A percentile compares a stretch with the other conserved stretches of the same genome.
phyloP scores from a whole-genome alignment of 1,140 invertebrate species.

The Anadara kagoshimensis region DNA sequence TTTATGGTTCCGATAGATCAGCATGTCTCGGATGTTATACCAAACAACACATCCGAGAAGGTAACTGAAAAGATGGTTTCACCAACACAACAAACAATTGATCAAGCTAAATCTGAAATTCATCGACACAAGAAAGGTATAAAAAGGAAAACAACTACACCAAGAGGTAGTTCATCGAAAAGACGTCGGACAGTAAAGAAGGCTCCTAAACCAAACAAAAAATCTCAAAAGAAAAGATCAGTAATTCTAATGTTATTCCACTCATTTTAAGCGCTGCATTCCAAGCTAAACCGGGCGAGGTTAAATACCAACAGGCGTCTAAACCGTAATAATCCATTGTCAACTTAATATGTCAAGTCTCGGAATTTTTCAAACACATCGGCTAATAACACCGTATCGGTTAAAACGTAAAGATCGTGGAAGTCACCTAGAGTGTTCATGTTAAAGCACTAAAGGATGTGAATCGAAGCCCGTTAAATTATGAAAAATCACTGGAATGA shows the following conservation, averaged over 20 bases:
- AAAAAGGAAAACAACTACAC: too few relatives aligned
- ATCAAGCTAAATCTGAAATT: too few relatives aligned
- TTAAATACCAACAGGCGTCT: slow-evolving; percentile 28
- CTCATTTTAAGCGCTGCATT: slow-evolving; percentile 12
- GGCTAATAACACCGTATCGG: slow-evolving; percentile 42
- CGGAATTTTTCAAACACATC: slow-evolving; percentile 40
- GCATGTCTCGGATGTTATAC: too few relatives aligned
- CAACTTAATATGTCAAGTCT: slow-evolving; percentile 27
- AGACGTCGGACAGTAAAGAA: too few relatives aligned
- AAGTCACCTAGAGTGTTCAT: slow-evolving; percentile 31
- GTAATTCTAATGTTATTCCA: slow-evolving; percentile 1
- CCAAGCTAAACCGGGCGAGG: slow-evolving; percentile 53
- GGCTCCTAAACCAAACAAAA: too few relatives aligned
- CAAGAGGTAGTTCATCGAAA: too few relatives aligned
- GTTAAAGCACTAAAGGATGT: slow-evolving; percentile 64
- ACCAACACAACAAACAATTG: too few relatives aligned
- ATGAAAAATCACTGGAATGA: slow-evolving; percentile 57
- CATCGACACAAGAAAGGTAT: too few relatives aligned
- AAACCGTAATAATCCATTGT: slow-evolving; percentile 20
- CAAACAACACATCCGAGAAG: too few relatives aligned
- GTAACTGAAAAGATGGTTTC: too few relatives aligned
- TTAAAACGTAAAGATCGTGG: slow-evolving; percentile 64
- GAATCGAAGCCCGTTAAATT: slow-evolving; percentile 71
- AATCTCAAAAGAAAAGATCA: too few relatives aligned
- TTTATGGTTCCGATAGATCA: too few relatives aligned